Percentiles rank a stretch among this genome's conserved stretches.
Evolutionary conservation across 2,113 vertebrate species (phyloP).

Genomic region (Candoia aspera): DNA sequence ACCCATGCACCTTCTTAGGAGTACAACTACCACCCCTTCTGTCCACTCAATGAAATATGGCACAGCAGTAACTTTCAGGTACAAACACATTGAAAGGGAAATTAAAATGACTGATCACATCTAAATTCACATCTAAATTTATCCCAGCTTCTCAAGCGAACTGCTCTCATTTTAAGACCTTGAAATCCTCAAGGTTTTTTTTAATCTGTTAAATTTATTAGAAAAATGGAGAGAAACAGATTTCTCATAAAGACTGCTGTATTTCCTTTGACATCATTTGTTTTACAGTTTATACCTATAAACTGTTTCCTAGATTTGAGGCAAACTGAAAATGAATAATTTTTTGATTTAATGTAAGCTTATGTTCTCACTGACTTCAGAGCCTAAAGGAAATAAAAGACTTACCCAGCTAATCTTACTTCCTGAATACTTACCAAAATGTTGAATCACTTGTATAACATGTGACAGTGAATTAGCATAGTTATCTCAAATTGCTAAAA

Average conservation of each 20-base stretch:
- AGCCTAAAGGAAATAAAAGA: not conserved
- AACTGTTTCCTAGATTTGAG: not conserved
- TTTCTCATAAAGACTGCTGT: slow-evolving; percentile 6
- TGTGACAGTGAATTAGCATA: not conserved
- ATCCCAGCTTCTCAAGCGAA: not conserved
- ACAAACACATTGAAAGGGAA: not conserved
- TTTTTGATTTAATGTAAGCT: not conserved
- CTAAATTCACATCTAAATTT: slow-evolving; percentile 28
- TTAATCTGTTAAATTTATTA: slow-evolving; percentile 19
- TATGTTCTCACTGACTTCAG: not conserved
- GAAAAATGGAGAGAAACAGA: not conserved
- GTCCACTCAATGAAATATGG: not conserved
- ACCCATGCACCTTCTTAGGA: not conserved
- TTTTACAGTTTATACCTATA: not conserved
- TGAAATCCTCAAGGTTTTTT: slow-evolving; percentile 5
- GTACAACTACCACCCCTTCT: not conserved
- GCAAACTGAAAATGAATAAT: slow-evolving; percentile 27
- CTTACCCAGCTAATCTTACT: not conserved
- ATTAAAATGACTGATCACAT: not conserved
- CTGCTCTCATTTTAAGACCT: not conserved
- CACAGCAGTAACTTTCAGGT: not conserved
- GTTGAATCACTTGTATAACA: not conserved
- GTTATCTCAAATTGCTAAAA: not conserved
- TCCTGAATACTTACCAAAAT: not conserved
- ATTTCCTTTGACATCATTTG: not conserved